Evolutionary conservation across 2,888 invertebrate genomes (phyloP).

Genomic region (Melanotus villosus): DNA sequence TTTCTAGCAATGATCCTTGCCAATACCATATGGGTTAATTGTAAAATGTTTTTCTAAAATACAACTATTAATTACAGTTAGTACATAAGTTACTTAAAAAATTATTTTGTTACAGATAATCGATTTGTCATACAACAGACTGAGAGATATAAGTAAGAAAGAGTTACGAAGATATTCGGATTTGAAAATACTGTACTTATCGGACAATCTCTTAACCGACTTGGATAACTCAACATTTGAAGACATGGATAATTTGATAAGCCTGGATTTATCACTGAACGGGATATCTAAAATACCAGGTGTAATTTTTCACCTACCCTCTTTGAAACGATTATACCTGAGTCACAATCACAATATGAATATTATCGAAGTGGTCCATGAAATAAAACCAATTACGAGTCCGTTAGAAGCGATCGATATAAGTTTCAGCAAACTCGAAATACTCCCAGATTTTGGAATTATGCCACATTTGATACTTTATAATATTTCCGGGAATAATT

Average conservation of each 20-base stretch:
- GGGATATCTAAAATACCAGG: slow-evolving; percentile 59
- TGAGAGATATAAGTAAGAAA: slow-evolving; percentile 59
- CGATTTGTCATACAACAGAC: slow-evolving; percentile 62
- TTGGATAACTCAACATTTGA: slow-evolving; percentile 61
- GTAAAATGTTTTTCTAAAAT: too few species aligned
- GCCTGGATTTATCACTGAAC: slow-evolving; percentile 62
- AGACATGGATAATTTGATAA: slow-evolving; percentile 56
- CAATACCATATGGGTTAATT: too few species aligned
- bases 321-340: slow-evolving; percentile 61
- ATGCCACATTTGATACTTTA: slow-evolving; percentile 60
- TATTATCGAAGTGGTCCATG: slow-evolving; percentile 60
- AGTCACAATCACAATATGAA: slow-evolving; percentile 63
- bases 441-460: slow-evolving; percentile 51
- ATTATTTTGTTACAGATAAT: slow-evolving; percentile 60
- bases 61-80: too few species aligned
- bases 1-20: too few species aligned
- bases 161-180: slow-evolving; percentile 59
- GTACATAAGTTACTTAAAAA: too few species aligned
- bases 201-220: slow-evolving; percentile 61
- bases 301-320: slow-evolving; percentile 62
- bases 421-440: slow-evolving; percentile 57
- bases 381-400: slow-evolving; percentile 60
- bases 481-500: slow-evolving; percentile 62
- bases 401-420: slow-evolving; percentile 62
- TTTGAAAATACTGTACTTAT: slow-evolving; percentile 63